Conservation (phyloP, 2,797 vertebrate genomes). For the Karalla daura region DNA sequence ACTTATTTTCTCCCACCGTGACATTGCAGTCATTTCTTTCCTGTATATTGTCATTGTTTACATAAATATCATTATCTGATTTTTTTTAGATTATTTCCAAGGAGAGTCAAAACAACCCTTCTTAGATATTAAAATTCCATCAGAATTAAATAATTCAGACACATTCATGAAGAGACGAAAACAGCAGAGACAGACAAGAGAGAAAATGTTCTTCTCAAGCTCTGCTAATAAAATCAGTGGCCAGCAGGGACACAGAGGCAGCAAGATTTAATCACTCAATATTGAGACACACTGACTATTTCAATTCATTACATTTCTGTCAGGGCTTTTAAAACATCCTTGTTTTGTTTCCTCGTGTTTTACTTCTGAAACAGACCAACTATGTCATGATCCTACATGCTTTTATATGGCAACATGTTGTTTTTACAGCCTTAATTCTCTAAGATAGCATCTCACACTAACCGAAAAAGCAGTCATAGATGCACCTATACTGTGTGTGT, state of each 20-base stretch:
- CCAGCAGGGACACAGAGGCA: conserved; percentile 45
- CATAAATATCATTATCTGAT: conserved; percentile 25
- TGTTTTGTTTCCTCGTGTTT: conserved; percentile 31
- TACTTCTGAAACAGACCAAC: conserved; percentile 24
- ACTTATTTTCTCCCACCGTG: conserved; percentile 22
- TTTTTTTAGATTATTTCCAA: conserved; percentile 35
- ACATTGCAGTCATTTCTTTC: conserved; percentile 18
- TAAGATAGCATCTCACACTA: conserved; percentile 55
- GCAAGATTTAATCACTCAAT: conserved; percentile 48
- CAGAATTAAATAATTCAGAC: conserved; percentile 46
- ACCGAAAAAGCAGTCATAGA: no score
- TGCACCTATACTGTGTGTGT: no score
- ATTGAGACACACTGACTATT: conserved; percentile 40
- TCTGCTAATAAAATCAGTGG: conserved; percentile 52
- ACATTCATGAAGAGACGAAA: conserved; percentile 15
- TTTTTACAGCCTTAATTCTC: conserved; percentile 53
- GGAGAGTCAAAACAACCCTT: conserved; percentile 14
- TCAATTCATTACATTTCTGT: conserved; percentile 32
- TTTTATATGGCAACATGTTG: conserved; percentile 49
- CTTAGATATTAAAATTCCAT: conserved; percentile 28
- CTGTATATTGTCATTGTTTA: conserved; percentile 19
- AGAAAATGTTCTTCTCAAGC: conserved; percentile 22
- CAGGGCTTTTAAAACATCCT: conserved; percentile 31
- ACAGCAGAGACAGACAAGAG: conserved; percentile 15
- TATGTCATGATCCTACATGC: conserved; percentile 34